Evolutionary conservation across 2,797 vertebrate genomes (phyloP), one percentile per base, ranked within the genome.

Genomic region (Fistularia commersonii): DNA sequence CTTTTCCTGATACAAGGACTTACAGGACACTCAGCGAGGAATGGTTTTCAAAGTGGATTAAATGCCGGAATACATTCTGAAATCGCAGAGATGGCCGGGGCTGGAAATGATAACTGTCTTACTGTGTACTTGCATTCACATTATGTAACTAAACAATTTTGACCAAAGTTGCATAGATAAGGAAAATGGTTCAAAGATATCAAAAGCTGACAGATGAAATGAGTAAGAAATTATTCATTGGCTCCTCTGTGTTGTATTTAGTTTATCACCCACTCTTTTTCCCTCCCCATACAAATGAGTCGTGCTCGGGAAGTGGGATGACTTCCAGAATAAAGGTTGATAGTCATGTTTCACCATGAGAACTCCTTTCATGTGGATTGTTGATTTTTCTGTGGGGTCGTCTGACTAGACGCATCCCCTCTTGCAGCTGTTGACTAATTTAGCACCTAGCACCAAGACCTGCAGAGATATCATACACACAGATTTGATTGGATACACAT

Each of bases 301-400:
- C 62, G 79, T 76, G 69, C 61, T 61, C 61, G 48, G 53, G 62
- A 14, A 10, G 62, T 67, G 71, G 78, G 80, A 73, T 70, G 77
- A 77, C 63, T 71, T 32, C 57, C 8, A 57, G 72, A 65, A 77
- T 77, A 53, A 77, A 72, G 70, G 69, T 69, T 70, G 74, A 77
- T 87, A 71, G 73, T 76, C 57, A 53, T 77, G 74, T 79, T 81
- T 61, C 66, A 67, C 54, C 41, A 41, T 23, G 76, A 78, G 69
- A 74, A 54, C 57, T 64, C 41, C 74, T 89, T 90, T 90, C 81
- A 89, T 87, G 84, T 85, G 64, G 66, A 42, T 66, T 79, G 80
- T 81, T 83, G 66, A 77, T 81, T 78, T 81, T 74, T 64, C 71
- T 70, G 45, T 69, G 66, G 63, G 65, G 51, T 62, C 65, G 54